Base-by-base conservation (phyloP, 2,888 invertebrate genomes). In the Nymphalis polychloros region DNA sequence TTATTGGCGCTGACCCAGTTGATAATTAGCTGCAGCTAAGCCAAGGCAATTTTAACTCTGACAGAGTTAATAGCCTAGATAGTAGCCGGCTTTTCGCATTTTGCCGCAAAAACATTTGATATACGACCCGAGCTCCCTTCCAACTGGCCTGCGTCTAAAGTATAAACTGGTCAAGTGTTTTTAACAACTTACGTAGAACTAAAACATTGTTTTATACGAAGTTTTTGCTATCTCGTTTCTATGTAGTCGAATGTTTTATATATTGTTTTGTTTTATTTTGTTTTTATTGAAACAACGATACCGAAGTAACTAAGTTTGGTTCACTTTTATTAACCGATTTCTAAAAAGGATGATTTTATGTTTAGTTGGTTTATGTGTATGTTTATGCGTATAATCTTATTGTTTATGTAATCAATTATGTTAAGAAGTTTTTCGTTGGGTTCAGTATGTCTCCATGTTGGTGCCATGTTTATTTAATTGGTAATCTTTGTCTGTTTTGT, bases 81-180 rank as follows among this genome's bases (percentile, higher is more conserved):
- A 67, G 62, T 59, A 59, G 63, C 68, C 66, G 68, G 64, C 64
- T 67, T 48, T 52, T 64, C 67, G 67, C 60, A 67, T 67, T 23
- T 67, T 63, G 53, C 63, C 63, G 67, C 67, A 67, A 71, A 71
- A 71, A 68, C 65, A 64, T 53, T 65, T 67, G 59, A 71, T 69
- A 69, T 65, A 71, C 60, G 77, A 71, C 75, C 76, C 71, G 68
- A 75, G 75, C 74, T 55, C 75, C 70, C 71, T 66, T 68, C 61
- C 63, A 74, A 77, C 75, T 76, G 76, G 77, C 48, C 59, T 65
- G 31, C 57, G 52, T 27, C 31, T 65, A 35, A 62, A 57, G 57
- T 57, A 35, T 57, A 19, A 41, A 41, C 57, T 57, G 41, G 57
- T 19, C 53, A 31, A 55, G 53, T 57, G 35, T 57, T 57, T 57